phyloP scores from a whole-genome alignment of 2,888 invertebrate species.

The Tromatobia lineatoria region DNA sequence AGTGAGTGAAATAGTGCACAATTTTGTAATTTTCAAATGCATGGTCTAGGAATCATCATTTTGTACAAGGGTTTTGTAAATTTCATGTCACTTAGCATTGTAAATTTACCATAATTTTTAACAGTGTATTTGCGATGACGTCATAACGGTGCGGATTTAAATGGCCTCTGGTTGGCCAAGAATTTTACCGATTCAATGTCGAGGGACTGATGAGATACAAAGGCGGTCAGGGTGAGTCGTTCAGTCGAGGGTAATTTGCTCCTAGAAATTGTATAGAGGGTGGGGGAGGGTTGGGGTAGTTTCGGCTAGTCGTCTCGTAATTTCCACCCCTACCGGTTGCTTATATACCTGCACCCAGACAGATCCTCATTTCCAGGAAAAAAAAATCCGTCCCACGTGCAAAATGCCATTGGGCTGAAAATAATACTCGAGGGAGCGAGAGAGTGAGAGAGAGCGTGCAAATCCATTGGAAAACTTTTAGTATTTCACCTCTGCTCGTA shows the following conservation, averaged over 20 bases:
- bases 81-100: too few relatives aligned
- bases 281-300: constrained; percentile 23
- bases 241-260: constrained; percentile 41
- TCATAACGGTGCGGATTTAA: constrained; percentile 1
- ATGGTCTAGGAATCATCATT: too few relatives aligned
- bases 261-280: constrained; percentile 23
- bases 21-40: too few relatives aligned
- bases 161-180: constrained; percentile 18
- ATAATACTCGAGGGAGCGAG: constrained; percentile 13
- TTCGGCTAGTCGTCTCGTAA: constrained; percentile 49
- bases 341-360: constrained; percentile 59
- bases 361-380: constrained; percentile 55
- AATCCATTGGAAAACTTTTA: constrained; percentile 57
- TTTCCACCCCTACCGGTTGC: constrained; percentile 39
- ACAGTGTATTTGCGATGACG: too few relatives aligned
- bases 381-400: constrained; percentile 53
- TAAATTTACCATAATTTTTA: too few relatives aligned
- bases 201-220: constrained; percentile 19
- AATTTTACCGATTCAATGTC: constrained; percentile 29
- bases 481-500: constrained; percentile 34
- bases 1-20: too few relatives aligned
- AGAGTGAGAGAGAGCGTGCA: constrained; percentile 34
- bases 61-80: too few relatives aligned
- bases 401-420: constrained; percentile 7
- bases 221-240: constrained; percentile 19